A percentile compares a stretch with the other conserved stretches of the same genome.
These are phyloP conservation scores for Struthidea cinerea DNA, from an alignment of 2,113 vertebrate genomes.

Conservation along the genomic window DNA sequence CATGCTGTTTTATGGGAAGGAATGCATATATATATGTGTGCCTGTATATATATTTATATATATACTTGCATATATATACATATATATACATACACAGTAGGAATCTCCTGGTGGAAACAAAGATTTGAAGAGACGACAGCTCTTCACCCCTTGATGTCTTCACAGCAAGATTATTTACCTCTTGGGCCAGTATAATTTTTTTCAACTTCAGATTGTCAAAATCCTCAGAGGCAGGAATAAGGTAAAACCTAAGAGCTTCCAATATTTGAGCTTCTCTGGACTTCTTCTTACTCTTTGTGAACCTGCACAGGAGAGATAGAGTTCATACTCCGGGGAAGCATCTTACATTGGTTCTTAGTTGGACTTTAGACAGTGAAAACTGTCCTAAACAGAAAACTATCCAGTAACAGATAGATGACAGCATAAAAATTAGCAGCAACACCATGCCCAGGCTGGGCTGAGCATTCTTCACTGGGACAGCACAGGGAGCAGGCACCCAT, in stretches of 20 bases:
- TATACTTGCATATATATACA: not conserved
- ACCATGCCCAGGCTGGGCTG: not conserved
- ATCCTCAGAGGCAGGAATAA: not conserved
- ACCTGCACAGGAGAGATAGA: accelerated
- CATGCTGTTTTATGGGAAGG: not conserved
- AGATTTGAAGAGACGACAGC: not conserved
- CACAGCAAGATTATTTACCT: not conserved
- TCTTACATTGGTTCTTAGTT: not conserved
- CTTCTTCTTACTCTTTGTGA: not conserved
- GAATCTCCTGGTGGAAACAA: not conserved
- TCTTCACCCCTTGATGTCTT: not conserved
- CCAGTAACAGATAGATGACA: not conserved
- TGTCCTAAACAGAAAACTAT: too few species aligned
- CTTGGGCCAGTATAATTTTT: not conserved
- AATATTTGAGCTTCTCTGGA: not conserved
- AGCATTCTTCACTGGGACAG: not conserved
- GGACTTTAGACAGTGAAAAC: not conserved
- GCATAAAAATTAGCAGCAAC: not conserved
- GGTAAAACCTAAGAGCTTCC: not conserved
- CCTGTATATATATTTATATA: not conserved
- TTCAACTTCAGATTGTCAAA: not conserved
- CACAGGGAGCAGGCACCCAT: not conserved
- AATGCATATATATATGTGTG: not conserved
- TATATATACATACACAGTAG: not conserved
- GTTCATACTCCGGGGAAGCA: not conserved